Percentiles rank a stretch among this genome's conserved stretches.
Conservation (phyloP, 2,888 invertebrate species). For the Chromoteleia sp. region DNA sequence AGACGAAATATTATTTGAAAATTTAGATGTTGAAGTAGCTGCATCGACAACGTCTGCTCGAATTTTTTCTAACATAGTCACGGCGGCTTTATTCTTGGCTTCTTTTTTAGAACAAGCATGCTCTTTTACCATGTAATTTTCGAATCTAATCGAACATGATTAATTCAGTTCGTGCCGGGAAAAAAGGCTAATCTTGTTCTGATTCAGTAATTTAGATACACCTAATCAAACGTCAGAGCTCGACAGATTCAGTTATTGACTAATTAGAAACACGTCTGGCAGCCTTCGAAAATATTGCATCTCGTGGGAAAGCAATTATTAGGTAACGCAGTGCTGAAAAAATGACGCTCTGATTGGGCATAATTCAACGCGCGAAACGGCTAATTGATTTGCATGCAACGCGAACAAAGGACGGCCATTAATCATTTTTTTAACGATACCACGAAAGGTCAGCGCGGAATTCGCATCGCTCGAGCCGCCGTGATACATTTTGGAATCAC, state of each 20-base stretch:
- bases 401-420: conserved; percentile 43
- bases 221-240: conserved; percentile 39
- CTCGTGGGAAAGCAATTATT: conserved; percentile 55
- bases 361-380: conserved; percentile 25
- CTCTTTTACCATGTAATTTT: background rate
- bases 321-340: conserved; percentile 17
- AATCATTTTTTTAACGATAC: conserved; percentile 57
- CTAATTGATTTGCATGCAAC: conserved; percentile 48
- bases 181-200: conserved; percentile 11
- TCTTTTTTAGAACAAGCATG: no score
- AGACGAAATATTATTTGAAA: no score
- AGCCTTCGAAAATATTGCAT: conserved; percentile 14
- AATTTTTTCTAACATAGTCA: background rate
- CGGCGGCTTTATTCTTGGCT: background rate
- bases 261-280: conserved; percentile 52
- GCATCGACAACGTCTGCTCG: no score
- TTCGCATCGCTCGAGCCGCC: conserved; percentile 27
- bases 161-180: conserved; percentile 10
- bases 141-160: conserved; percentile 43
- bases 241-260: conserved; percentile 34
- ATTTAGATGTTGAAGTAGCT: no score
- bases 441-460: conserved; percentile 44
- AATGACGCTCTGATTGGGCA: conserved; percentile 15
- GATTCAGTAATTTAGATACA: conserved; percentile 44
- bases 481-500: conserved; percentile 68